Percentiles rank a stretch among this genome's conserved stretches.
Conservation (phyloP, 2,797 vertebrate genomes). For the Sciurus vulgaris region DNA sequence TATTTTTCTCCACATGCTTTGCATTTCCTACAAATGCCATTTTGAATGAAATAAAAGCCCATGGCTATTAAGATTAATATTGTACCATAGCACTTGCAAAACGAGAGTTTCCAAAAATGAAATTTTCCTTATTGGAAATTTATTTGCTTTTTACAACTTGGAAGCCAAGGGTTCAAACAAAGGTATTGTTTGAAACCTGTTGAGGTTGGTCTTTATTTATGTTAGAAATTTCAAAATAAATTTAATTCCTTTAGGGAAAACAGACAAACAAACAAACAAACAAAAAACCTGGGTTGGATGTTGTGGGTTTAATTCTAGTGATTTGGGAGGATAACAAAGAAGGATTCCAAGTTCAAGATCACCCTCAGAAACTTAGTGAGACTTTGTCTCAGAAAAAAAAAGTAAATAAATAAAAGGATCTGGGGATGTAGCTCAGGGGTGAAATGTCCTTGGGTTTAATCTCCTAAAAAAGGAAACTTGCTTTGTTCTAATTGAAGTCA, state of each 20-base stretch:
- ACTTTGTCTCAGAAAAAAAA: no score
- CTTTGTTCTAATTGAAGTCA: neutral
- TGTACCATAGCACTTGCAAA: neutral
- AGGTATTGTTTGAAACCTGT: neutral
- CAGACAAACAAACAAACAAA: no score
- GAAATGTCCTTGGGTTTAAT: no score
- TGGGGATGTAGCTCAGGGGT: no score
- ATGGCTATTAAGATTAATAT: neutral
- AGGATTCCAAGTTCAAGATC: no score
- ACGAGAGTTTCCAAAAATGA: neutral
- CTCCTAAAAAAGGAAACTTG: neutral
- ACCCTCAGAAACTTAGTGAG: no score
- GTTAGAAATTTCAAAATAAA: neutral
- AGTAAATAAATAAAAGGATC: no score
- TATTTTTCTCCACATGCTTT: neutral
- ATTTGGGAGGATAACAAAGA: no score
- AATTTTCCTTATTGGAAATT: neutral
- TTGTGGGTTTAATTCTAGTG: no score
- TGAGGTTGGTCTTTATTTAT: neutral
- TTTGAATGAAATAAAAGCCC: slow-evolving; percentile 31
- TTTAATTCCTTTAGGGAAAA: neutral
- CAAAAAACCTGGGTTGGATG: neutral
- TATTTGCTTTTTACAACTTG: slow-evolving; percentile 31
- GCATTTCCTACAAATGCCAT: neutral
- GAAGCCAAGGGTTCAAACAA: neutral